phyloP scores from a whole-genome alignment of 2,888 invertebrate species.

The Zygothrica quintamaculata region DNA sequence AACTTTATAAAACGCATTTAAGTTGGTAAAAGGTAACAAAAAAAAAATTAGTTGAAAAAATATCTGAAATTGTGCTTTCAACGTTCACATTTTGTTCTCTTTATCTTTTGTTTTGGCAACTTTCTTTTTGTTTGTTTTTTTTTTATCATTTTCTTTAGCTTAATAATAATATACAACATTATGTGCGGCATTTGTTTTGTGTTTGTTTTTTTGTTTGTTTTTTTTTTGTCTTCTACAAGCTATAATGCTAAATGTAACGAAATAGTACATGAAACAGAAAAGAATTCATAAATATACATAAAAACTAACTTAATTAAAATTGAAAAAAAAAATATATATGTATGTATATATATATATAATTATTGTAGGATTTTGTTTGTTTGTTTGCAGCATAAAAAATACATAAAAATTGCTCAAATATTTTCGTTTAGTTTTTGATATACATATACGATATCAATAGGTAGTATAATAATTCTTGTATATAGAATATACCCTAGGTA shows the following conservation, averaged over 20 bases:
- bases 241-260: conserved; percentile 58
- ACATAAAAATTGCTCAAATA: conserved; percentile 70
- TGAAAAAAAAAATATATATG: conserved; percentile 24
- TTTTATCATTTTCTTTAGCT: conserved; percentile 20
- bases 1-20: conserved; percentile 38
- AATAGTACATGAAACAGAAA: conserved; percentile 50
- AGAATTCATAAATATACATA: conserved; percentile 50
- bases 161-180: conserved; percentile 55
- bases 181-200: conserved; percentile 21
- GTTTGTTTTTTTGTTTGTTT: conserved; percentile 24
- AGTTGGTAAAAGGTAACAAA: conserved; percentile 5
- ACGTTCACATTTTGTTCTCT: conserved; percentile 14
- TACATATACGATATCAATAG: conserved; percentile 74
- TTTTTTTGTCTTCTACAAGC: conserved; percentile 43
- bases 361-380: conserved; percentile 19
- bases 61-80: conserved; percentile 17
- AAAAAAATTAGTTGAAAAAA: conserved; percentile 2
- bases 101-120: conserved; percentile 40
- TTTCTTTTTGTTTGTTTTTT: conserved; percentile 22
- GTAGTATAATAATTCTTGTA: conserved; percentile 55
- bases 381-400: conserved; percentile 47
- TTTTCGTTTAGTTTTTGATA: conserved; percentile 57
- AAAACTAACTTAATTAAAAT: conserved; percentile 60
- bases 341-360: conserved; percentile 11
- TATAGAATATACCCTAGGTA: conserved; percentile 49